These are phyloP conservation scores for Colaptes auratus DNA, from an alignment of 2,113 vertebrate species.

Conservation along the genomic window DNA sequence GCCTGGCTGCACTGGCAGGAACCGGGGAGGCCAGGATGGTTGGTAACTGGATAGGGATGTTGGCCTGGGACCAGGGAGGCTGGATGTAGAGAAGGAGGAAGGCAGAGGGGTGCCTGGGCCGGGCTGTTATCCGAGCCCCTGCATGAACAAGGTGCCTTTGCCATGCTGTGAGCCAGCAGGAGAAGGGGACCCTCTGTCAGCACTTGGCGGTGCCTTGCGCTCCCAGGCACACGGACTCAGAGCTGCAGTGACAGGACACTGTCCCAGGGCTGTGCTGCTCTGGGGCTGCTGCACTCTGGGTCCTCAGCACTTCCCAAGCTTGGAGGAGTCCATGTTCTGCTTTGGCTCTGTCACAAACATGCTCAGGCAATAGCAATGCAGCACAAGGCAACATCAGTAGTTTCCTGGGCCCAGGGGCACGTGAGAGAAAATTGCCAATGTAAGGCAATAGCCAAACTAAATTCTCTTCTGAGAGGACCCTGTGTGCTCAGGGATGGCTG, in stretches of 20 bases:
- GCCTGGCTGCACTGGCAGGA: background rate
- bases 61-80: background rate
- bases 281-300: rapidly evolving
- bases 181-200: background rate
- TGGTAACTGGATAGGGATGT: background rate
- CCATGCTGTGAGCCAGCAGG: background rate
- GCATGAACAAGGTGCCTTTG: slow-evolving; percentile 11
- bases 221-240: rapidly evolving
- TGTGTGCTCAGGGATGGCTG: rapidly evolving
- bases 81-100: background rate
- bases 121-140: background rate
- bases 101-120: background rate
- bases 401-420: rapidly evolving
- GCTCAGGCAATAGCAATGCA: rapidly evolving
- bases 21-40: background rate
- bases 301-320: background rate
- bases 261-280: background rate
- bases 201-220: background rate
- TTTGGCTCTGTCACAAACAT: rapidly evolving
- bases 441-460: no score
- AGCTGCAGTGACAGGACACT: rapidly evolving
- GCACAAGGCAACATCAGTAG: background rate
- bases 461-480: no score
- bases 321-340: background rate
- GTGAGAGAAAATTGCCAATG: no score